These are phyloP conservation scores for Teleopsis dalmanni DNA, from an alignment of 1,140 invertebrate genomes.

Conservation along the genomic window DNA sequence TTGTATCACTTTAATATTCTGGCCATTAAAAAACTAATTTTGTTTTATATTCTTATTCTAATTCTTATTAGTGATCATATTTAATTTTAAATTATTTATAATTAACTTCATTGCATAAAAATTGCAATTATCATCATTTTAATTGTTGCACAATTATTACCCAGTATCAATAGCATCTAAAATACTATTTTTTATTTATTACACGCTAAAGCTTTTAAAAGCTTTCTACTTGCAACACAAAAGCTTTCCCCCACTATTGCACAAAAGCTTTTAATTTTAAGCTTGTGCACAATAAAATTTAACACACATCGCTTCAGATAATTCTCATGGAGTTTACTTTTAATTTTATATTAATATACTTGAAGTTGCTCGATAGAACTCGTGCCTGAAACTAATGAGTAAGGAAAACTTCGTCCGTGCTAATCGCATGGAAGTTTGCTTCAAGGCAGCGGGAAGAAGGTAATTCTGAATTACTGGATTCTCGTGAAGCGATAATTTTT, in stretches of 20 bases:
- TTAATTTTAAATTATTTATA: too few species aligned
- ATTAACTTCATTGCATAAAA: too few species aligned
- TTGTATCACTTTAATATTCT: background rate
- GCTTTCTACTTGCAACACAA: too few species aligned
- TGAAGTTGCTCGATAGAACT: background rate
- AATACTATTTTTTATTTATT: too few species aligned
- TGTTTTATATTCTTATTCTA: too few species aligned
- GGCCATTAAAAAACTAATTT: too few species aligned
- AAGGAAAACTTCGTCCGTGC: slow-evolving; percentile 41
- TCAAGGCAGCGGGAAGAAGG: slow-evolving; percentile 26
- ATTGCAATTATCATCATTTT: too few species aligned
- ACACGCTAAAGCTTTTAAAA: too few species aligned
- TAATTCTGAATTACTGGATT: background rate
- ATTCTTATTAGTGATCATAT: too few species aligned
- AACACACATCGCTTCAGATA: background rate
- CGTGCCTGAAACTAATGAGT: slow-evolving; percentile 42
- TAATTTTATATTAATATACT: background rate
- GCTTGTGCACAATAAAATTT: background rate
- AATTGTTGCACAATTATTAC: too few species aligned
- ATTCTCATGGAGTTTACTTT: background rate
- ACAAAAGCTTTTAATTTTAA: too few species aligned
- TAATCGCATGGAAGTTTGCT: slow-evolving; percentile 38
- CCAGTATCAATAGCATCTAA: too few species aligned
- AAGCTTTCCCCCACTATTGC: background rate
- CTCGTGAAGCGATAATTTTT: slow-evolving; percentile 38